A percentile compares a stretch with the other conserved stretches of the same genome.
phyloP scores from a whole-genome alignment of 23 tunicate genomes.

The Oikopleura vanhoeffeni region DNA sequence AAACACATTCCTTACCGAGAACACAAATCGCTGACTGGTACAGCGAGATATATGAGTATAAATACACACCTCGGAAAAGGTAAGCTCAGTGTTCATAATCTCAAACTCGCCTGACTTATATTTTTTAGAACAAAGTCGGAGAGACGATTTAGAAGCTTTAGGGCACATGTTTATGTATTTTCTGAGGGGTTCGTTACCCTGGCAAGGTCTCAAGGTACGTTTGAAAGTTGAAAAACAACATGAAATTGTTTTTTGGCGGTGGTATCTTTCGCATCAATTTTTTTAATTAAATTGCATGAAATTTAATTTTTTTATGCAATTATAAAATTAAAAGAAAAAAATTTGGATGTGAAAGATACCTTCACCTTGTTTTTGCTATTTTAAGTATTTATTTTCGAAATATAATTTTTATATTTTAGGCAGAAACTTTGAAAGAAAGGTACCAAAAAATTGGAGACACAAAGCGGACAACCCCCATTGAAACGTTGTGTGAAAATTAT shows the following conservation, averaged over 20 bases:
- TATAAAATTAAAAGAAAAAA: too few species aligned
- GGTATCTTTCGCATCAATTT: too few species aligned
- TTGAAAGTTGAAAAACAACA: too few species aligned
- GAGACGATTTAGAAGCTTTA: conserved; percentile 96
- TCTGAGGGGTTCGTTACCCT: conserved; percentile 81
- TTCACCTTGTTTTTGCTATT: too few species aligned
- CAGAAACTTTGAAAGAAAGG: conserved; percentile 83
- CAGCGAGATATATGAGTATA: conserved; percentile 97
- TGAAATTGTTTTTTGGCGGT: too few species aligned
- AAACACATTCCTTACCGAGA: conserved; percentile 99
- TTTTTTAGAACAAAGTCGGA: conserved; percentile 69
- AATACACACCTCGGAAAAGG: conserved; percentile 99
- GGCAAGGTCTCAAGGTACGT: conserved; percentile 99
- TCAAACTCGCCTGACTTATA: neutral
- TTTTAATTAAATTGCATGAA: too few species aligned
- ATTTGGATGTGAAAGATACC: too few species aligned
- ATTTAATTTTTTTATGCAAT: too few species aligned
- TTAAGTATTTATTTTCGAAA: too few species aligned
- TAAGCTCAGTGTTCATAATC: conserved; percentile 8
- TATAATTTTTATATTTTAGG: too few species aligned
- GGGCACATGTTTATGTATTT: conserved; percentile 99
- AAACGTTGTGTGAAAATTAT: conserved; percentile 84
- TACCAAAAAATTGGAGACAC: conserved; percentile 99
- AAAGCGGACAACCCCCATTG: conserved; percentile 90
- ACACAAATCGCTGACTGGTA: conserved; percentile 92